These are phyloP conservation scores for Ostrea denselamellosa DNA, from an alignment of 1,140 invertebrate genomes.

Conservation along the genomic window DNA sequence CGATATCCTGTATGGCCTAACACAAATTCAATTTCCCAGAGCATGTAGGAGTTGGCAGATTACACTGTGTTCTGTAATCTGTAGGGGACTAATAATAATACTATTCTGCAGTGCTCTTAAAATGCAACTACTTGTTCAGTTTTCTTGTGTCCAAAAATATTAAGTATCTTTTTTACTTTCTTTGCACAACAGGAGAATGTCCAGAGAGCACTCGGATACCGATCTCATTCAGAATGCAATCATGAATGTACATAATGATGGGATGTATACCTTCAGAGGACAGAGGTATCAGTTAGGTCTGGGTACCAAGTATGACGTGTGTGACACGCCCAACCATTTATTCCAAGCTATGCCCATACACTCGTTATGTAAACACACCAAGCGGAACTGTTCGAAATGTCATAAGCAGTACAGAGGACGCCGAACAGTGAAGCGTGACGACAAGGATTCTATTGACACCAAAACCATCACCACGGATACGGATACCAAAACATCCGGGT, in stretches of 20 bases:
- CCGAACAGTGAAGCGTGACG: not conserved
- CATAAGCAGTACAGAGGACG: not conserved
- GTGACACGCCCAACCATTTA: not conserved
- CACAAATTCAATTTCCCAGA: no score
- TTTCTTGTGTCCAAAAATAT: not conserved
- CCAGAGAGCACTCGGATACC: not conserved
- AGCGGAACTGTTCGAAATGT: not conserved
- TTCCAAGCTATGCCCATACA: constrained; percentile 23
- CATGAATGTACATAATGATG: not conserved
- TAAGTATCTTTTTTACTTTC: not conserved
- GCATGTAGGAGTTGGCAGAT: no score
- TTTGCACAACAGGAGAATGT: not conserved
- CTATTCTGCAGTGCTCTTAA: no score
- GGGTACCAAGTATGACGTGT: not conserved
- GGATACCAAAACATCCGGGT: not conserved
- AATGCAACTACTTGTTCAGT: no score
- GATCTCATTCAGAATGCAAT: not conserved
- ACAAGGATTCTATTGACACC: not conserved
- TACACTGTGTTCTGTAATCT: no score
- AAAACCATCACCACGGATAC: not conserved
- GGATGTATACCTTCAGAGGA: not conserved
- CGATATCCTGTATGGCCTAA: no score
- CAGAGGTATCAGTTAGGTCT: not conserved
- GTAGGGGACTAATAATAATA: no score
- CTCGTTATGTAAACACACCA: constrained; percentile 7